phyloP scores from a whole-genome alignment of 2,113 vertebrate species.

The Bubo bubo region DNA sequence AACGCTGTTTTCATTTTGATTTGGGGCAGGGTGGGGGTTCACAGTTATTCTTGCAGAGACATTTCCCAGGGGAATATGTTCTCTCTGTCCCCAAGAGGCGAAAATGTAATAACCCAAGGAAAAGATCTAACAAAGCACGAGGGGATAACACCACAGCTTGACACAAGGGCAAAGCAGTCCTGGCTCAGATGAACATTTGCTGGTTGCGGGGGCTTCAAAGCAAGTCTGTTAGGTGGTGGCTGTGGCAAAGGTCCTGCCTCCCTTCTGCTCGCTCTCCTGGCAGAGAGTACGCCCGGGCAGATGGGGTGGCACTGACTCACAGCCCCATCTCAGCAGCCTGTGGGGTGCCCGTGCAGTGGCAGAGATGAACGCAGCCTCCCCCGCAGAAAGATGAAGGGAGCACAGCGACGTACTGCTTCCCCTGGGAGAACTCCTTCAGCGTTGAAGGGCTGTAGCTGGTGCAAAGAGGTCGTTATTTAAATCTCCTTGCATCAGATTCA shows the following conservation, averaged over 20 bases:
- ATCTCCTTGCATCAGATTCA: neutral
- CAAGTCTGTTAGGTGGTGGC: neutral
- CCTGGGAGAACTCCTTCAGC: neutral
- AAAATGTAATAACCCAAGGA: neutral
- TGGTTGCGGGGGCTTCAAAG: neutral
- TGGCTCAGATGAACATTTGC: neutral
- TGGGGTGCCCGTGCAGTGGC: neutral
- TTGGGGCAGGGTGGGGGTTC: neutral
- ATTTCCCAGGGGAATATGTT: neutral
- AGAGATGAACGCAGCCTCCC: neutral
- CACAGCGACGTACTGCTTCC: neutral
- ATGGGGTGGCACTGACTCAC: conserved; percentile 3
- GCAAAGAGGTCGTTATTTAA: conserved; percentile 24
- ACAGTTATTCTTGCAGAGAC: neutral
- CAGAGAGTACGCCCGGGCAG: neutral
- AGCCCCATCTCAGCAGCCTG: neutral
- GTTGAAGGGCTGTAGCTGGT: neutral
- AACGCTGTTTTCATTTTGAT: neutral
- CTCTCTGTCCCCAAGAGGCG: neutral
- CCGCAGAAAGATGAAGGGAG: neutral
- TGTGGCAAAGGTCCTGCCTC: neutral
- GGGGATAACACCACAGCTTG: neutral
- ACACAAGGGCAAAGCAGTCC: neutral
- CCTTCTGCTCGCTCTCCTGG: conserved; percentile 23
- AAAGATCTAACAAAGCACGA: neutral